Evolutionary conservation across 1,140 invertebrate genomes (phyloP), one percentile per base, ranked within the genome.

Genomic region (Caenorhabditis briggsae): DNA sequence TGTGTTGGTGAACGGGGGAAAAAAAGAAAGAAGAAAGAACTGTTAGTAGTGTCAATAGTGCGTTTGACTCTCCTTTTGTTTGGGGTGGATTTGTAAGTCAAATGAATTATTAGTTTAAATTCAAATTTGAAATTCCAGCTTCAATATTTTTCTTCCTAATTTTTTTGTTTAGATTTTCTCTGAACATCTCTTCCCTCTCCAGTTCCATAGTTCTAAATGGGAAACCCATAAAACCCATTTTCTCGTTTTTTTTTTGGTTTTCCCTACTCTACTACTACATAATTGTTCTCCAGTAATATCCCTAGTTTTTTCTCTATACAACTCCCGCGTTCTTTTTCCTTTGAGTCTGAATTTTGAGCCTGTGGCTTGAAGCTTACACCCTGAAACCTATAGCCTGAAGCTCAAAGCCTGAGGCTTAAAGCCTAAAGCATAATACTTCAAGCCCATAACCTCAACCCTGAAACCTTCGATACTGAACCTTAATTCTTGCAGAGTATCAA

Each of bases 1-100:
- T 70, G 7, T 65, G 33, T 53, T 53, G 20, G 23, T 25, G 61
- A 65, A 65, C 61, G n/a, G 43, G 33, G 33, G 33, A 33, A 33
- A 33, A 33, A 33, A 33, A 33, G 33, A 33, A 3, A 33, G 33
- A 33, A 33, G 33, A 33, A 33, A 20, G 33, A 78, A 48, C 70
- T 23, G 70, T 50, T 20, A 46, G 20, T 64, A 25, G 33, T 23
- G 70, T 78, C 70, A 78, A 78, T 78, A 78, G 14, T 78, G 46
- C 70, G 23, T 16, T 70, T 46, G 11, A 25, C 61, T 70, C 5
- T 33, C n/a, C 8, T 25, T 64, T 64, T 64, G 25, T 64, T 64
- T 33, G 33, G 33, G 33, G 2, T 33, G 8, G 8, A 9, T 33
- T 58, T 16, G 20, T 33, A 33, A 33, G 9, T 53, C 61, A 64